Percentiles rank a stretch among this genome's conserved stretches.
These are phyloP conservation scores for Cyanoderma ruficeps DNA, from an alignment of 2,113 vertebrate species.

Conservation along the genomic window DNA sequence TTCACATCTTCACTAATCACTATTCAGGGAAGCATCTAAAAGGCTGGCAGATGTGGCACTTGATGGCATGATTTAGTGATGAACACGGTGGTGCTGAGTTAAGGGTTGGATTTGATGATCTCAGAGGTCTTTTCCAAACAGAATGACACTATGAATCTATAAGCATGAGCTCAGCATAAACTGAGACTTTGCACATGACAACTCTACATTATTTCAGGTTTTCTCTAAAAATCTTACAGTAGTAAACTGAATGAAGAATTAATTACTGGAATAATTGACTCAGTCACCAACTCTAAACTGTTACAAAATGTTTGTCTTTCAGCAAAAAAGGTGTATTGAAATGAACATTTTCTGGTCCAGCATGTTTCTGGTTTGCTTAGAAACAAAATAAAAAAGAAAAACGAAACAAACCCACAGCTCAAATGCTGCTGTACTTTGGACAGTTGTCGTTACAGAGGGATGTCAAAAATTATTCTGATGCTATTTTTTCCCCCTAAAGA, in stretches of 20 bases:
- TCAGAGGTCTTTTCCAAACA: neutral
- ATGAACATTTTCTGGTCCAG: neutral
- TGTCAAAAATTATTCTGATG: neutral
- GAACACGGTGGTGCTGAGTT: neutral
- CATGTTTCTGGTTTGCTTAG: neutral
- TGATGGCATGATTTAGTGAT: neutral
- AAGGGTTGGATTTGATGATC: neutral
- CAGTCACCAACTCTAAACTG: neutral
- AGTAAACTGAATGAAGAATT: neutral
- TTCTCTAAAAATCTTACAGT: neutral
- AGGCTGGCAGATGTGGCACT: rapidly evolving
- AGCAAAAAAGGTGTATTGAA: neutral
- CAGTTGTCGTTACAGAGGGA: neutral
- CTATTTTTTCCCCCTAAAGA: neutral
- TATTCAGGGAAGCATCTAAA: neutral
- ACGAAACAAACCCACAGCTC: rapidly evolving
- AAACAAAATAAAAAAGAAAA: neutral
- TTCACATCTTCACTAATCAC: neutral
- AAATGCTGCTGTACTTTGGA: neutral
- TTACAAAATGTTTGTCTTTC: neutral
- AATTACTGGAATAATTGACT: neutral
- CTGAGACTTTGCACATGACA: neutral
- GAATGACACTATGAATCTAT: neutral
- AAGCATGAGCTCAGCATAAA: neutral
- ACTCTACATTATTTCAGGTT: neutral